phyloP scores from a whole-genome alignment of 2,113 vertebrate genomes.

The Platysternon megacephalum region DNA sequence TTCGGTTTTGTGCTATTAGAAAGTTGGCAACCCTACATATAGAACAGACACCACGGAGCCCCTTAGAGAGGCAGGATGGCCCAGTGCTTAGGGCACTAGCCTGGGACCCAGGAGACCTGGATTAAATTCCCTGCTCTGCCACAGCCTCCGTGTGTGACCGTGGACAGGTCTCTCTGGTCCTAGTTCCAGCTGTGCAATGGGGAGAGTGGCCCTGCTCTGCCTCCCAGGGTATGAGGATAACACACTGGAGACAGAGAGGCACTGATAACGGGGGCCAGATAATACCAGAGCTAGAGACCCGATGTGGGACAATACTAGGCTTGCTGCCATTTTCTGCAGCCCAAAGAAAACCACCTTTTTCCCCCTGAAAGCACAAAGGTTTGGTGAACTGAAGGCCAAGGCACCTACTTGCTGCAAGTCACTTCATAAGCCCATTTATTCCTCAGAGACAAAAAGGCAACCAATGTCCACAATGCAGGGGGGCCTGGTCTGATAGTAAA shows the following conservation, averaged over 20 bases:
- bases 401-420: not conserved
- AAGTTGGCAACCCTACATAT: not conserved
- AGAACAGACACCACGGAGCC: not conserved
- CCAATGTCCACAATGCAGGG: too few species aligned
- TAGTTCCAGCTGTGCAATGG: not conserved
- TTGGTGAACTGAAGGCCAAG: not conserved
- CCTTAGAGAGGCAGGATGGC: not conserved
- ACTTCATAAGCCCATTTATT: not conserved
- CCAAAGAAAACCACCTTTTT: not conserved
- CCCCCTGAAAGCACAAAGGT: not conserved
- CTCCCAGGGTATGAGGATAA: not conserved
- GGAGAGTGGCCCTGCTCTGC: not conserved
- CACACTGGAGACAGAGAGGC: not conserved
- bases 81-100: not conserved
- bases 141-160: not conserved
- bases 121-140: not conserved
- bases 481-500: not conserved
- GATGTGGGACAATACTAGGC: not conserved
- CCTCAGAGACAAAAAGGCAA: too few species aligned
- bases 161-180: not conserved
- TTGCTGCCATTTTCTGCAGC: not conserved
- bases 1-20: too few species aligned
- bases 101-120: not conserved
- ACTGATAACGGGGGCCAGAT: not conserved
- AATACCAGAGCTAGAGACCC: not conserved